These are phyloP conservation scores for Ctenopoma multispine DNA, from an alignment of 2,797 vertebrate species.

Conservation along the genomic window DNA sequence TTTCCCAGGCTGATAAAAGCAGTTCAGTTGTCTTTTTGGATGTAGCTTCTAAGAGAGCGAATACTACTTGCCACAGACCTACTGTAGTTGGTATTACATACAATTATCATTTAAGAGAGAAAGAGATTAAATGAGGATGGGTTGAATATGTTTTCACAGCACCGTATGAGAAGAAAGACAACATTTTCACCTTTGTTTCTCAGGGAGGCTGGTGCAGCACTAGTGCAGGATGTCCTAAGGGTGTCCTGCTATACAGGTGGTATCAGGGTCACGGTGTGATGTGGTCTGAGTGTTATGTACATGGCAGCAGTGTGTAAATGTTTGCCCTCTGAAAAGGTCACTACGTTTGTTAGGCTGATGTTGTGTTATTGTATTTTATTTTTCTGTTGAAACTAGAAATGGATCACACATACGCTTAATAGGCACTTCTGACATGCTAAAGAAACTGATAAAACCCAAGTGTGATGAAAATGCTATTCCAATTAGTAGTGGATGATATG, in stretches of 20 bases:
- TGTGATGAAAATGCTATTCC: not conserved
- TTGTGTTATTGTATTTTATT: not conserved
- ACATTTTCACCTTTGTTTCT: slow-evolving; percentile 30
- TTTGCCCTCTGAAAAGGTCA: slow-evolving; percentile 70
- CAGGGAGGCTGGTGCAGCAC: slow-evolving; percentile 33
- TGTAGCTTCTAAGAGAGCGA: no score
- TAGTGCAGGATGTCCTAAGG: slow-evolving; percentile 59
- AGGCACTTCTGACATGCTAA: slow-evolving; percentile 32
- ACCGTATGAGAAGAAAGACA: slow-evolving; percentile 23
- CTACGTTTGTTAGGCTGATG: slow-evolving; percentile 59
- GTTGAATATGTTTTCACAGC: no score
- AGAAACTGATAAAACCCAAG: slow-evolving; percentile 5
- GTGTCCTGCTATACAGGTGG: slow-evolving; percentile 36
- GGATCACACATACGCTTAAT: slow-evolving; percentile 25
- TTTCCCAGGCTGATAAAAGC: no score
- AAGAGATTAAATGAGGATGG: no score
- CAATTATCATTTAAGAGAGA: slow-evolving; percentile 54
- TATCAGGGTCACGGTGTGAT: slow-evolving; percentile 46
- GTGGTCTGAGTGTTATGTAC: slow-evolving; percentile 51
- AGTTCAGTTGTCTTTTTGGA: no score
- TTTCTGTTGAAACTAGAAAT: slow-evolving; percentile 11
- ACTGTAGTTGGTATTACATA: slow-evolving; percentile 26
- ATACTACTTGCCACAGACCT: slow-evolving; percentile 10
- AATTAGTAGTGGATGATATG: not conserved
- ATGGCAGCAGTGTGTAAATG: slow-evolving; percentile 40